Evolutionary conservation across 53 echinoderm and acorn worm genomes (phyloP), one percentile per base, ranked within the genome.

Genomic region (Antedon mediterranea): DNA sequence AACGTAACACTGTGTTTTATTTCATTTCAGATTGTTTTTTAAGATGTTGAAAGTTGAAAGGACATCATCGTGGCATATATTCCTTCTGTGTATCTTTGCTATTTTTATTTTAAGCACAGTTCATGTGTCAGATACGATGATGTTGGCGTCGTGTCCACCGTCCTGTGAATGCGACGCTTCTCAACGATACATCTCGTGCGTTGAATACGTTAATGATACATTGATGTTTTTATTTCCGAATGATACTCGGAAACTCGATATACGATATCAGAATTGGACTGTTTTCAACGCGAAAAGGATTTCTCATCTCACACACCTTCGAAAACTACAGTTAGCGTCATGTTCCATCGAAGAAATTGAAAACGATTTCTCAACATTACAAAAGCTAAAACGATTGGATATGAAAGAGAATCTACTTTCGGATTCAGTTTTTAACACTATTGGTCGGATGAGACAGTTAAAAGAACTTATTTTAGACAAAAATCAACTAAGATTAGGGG

Each of bases 301-400:
- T 29, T 27, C 7, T 31, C 73, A 72, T 29, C 71, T 86, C 44
- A 41, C 44, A 31, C 43, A 72, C 28, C 71, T 89, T 11, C 79
- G 86, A 13, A 85, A 90, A 31, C 72, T 93, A 30, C 43, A 76
- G 31, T 70, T 93, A 1, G 76, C 82, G 4, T n/a, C 72, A 0
- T 37, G 74, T 34, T 43, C 43, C 57, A 81, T 86, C 26, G 30
- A 33, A 34, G 33, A 81, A 70, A 18, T 71, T 34, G 86, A 86
- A 43, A 74, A 78, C 33, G 86, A 81, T 30, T 34, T 86, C 15
- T 28, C 32, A 20, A 81, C 32, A n/a, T 43, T 73, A 31, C 86
- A 81, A 15, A 77, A 72, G 42, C 74, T 86, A 7, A 86, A 86
- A 42, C 81, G 81, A 31, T 78, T 86, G 6, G 81, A 86, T 72